Percentiles rank a stretch among this genome's conserved stretches.
These are phyloP conservation scores for Standfussiana lucernea DNA, from an alignment of 2,888 invertebrate genomes.

Conservation along the genomic window DNA sequence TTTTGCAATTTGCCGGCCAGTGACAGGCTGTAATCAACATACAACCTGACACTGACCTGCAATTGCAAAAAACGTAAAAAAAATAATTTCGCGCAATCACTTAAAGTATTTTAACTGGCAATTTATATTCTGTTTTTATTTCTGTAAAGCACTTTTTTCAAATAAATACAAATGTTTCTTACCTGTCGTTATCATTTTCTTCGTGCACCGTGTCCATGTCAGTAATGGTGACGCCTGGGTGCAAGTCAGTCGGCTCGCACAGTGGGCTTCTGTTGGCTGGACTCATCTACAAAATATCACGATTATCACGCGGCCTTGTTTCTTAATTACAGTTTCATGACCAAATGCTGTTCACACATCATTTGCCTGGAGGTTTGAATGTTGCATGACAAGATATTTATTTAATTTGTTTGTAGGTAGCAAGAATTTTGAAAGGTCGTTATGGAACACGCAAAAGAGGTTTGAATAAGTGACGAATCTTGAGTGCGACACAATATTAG, in stretches of 20 bases:
- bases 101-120: background rate
- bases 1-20: background rate
- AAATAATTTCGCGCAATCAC: too few species aligned
- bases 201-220: slow-evolving; percentile 90
- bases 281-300: slow-evolving; percentile 83
- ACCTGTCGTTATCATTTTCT: slow-evolving; percentile 89
- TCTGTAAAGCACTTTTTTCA: background rate
- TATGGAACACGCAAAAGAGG: background rate
- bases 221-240: slow-evolving; percentile 84
- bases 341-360: slow-evolving; percentile 45
- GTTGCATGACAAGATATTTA: slow-evolving; percentile 37
- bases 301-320: slow-evolving; percentile 64
- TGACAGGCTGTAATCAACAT: background rate
- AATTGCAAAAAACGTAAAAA: too few species aligned
- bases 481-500: background rate
- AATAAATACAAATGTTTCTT: slow-evolving; percentile 42
- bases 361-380: slow-evolving; percentile 14
- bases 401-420: slow-evolving; percentile 29
- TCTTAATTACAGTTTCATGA: slow-evolving; percentile 58
- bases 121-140: background rate
- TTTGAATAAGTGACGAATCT: background rate
- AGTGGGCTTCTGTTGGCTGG: slow-evolving; percentile 80
- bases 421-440: slow-evolving; percentile 13
- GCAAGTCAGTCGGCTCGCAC: slow-evolving; percentile 80
- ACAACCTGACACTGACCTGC: too few species aligned